A percentile compares a stretch with the other conserved stretches of the same genome.
phyloP scores from a whole-genome alignment of 2,797 vertebrate genomes.

The Sciurus carolinensis region DNA sequence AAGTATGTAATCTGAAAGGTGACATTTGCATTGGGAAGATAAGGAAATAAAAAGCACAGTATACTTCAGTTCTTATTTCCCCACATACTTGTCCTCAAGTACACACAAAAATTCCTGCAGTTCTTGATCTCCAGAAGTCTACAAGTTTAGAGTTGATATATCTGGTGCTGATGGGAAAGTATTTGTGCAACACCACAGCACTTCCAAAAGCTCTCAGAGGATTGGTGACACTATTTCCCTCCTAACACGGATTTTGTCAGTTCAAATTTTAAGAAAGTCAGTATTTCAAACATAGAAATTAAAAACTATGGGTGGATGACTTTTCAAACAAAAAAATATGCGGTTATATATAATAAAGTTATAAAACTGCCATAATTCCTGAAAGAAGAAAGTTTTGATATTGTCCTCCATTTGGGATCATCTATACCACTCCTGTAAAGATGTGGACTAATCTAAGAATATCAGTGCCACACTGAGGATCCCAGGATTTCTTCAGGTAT shows the following conservation, averaged over 20 bases:
- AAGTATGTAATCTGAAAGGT: background rate
- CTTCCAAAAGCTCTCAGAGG: background rate
- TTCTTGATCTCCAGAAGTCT: background rate
- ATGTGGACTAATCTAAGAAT: constrained; percentile 5
- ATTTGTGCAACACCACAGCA: background rate
- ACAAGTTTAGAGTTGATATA: background rate
- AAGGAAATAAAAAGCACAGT: background rate
- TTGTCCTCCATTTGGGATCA: constrained; percentile 31
- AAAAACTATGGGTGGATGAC: background rate
- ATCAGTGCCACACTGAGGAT: constrained; percentile 39
- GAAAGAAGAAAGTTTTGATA: background rate
- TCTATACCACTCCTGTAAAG: background rate
- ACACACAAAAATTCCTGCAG: background rate
- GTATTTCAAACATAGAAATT: constrained; percentile 30
- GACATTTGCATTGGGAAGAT: background rate
- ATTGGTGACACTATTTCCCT: background rate
- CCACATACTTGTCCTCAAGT: background rate
- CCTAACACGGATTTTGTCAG: background rate
- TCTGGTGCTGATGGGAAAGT: background rate
- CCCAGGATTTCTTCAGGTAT: constrained; percentile 28
- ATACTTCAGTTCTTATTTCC: background rate
- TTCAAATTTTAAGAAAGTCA: constrained; percentile 32
- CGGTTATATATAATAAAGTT: background rate
- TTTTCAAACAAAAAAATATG: constrained; percentile 31
- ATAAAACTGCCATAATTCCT: background rate